Percentiles rank a stretch among this genome's conserved stretches.
These are phyloP conservation scores for Parazoanthus swiftii DNA, from an alignment of 92 coral and sea anemone genomes.

Conservation along the genomic window DNA sequence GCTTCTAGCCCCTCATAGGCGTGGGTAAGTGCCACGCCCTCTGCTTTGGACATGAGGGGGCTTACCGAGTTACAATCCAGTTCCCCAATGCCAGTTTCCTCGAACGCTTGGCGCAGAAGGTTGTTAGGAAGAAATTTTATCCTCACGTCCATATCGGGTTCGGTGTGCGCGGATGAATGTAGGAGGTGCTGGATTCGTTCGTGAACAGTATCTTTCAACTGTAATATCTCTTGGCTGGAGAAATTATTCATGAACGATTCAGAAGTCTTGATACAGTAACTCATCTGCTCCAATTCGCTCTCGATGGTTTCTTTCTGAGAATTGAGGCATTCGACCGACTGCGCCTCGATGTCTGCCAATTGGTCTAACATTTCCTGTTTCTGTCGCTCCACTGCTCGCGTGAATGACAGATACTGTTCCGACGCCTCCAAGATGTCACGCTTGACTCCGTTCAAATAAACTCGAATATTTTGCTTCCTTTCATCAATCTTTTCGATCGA, in stretches of 20 bases:
- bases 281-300: constrained; percentile 26
- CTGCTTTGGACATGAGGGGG: constrained; percentile 35
- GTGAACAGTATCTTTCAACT: constrained; percentile 25
- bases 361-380: constrained; percentile 39
- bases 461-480: constrained; percentile 38
- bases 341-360: constrained; percentile 23
- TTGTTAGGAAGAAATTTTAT: constrained; percentile 24
- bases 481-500: constrained; percentile 32
- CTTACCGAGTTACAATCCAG: constrained; percentile 23
- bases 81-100: constrained; percentile 35
- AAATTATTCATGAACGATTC: constrained; percentile 28
- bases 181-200: constrained; percentile 27
- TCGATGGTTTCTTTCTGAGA: constrained; percentile 18
- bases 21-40: constrained; percentile 36
- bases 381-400: constrained; percentile 42
- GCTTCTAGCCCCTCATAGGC: constrained; percentile 39
- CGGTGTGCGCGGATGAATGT: neutral
- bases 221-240: constrained; percentile 36
- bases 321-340: constrained; percentile 19
- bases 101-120: constrained; percentile 29
- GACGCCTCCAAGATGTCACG: constrained; percentile 34
- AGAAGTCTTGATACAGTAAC: constrained; percentile 12
- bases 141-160: constrained; percentile 30
- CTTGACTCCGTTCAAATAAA: constrained; percentile 37
- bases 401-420: constrained; percentile 17